A percentile compares a stretch with the other conserved stretches of the same genome.
Evolutionary conservation across 2,797 vertebrate genomes (phyloP).

Genomic region (Crocodylus rhombifer): DNA sequence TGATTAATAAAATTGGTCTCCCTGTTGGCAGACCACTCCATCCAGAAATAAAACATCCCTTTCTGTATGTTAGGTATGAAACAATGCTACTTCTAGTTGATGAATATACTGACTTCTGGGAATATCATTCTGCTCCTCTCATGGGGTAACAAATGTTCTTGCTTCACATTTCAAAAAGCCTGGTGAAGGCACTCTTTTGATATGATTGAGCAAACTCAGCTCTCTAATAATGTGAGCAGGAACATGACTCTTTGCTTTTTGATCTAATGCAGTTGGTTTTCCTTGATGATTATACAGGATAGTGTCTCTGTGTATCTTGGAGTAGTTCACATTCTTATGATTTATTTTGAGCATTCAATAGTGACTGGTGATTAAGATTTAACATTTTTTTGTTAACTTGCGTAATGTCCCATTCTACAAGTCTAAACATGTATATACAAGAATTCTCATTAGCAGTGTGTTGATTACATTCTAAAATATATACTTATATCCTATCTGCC

Average conservation of each 20-base stretch:
- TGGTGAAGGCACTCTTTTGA: background rate
- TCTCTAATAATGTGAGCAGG: background rate
- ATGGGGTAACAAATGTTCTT: background rate
- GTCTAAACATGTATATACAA: background rate
- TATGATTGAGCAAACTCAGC: background rate
- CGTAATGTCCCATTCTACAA: background rate
- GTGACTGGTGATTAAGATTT: background rate
- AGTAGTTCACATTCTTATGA: too few relatives aligned
- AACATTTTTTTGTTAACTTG: background rate
- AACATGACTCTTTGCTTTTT: background rate
- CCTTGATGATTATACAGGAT: background rate
- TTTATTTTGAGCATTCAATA: background rate
- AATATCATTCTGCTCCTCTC: background rate
- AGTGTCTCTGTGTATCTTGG: background rate
- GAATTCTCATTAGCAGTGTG: background rate
- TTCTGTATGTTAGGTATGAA: background rate
- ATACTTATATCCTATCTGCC: background rate
- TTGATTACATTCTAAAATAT: background rate
- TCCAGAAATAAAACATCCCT: slow-evolving; percentile 22
- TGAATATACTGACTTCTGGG: background rate
- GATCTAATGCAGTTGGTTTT: background rate
- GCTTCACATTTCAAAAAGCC: background rate
- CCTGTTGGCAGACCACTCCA: background rate
- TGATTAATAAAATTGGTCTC: background rate
- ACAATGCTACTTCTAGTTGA: background rate